Evolutionary conservation across 2,797 vertebrate genomes (phyloP).

Genomic region (Eutrigla gurnardus): DNA sequence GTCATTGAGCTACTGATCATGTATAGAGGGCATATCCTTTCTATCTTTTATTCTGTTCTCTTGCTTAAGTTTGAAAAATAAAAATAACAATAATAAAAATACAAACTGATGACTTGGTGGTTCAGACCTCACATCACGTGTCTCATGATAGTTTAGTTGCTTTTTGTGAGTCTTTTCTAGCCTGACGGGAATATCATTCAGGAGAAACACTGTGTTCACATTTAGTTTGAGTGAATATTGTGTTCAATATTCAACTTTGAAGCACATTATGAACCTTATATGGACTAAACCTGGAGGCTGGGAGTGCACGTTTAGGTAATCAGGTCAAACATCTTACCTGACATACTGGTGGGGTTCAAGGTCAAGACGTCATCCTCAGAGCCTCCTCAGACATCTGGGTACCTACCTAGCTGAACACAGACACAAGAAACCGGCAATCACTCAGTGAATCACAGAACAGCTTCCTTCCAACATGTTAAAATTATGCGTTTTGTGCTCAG

Average conservation of each 20-base stretch:
- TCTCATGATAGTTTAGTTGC: neutral
- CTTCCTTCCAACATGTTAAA: neutral
- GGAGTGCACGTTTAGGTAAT: neutral
- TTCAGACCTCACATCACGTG: neutral
- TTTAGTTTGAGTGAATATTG: neutral
- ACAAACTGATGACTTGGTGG: neutral
- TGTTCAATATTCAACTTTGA: neutral
- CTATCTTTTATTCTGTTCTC: neutral
- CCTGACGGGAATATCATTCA: neutral
- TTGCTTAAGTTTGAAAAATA: neutral
- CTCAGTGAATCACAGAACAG: neutral
- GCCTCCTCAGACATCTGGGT: conserved; percentile 78
- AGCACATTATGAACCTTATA: neutral
- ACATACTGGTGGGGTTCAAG: conserved; percentile 87
- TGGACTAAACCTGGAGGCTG: neutral
- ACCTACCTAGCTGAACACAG: conserved; percentile 54
- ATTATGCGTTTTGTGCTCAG: neutral
- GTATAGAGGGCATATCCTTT: conserved; percentile 1
- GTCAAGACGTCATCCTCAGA: conserved; percentile 81
- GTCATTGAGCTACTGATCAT: neutral
- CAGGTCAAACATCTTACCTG: conserved; percentile 76
- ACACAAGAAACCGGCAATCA: conserved; percentile 27
- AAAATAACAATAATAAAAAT: neutral
- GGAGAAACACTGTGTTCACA: neutral
- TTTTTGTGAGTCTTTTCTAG: neutral